Conservation (phyloP, 2,797 vertebrate genomes). For the Micrastur ruficollis region DNA sequence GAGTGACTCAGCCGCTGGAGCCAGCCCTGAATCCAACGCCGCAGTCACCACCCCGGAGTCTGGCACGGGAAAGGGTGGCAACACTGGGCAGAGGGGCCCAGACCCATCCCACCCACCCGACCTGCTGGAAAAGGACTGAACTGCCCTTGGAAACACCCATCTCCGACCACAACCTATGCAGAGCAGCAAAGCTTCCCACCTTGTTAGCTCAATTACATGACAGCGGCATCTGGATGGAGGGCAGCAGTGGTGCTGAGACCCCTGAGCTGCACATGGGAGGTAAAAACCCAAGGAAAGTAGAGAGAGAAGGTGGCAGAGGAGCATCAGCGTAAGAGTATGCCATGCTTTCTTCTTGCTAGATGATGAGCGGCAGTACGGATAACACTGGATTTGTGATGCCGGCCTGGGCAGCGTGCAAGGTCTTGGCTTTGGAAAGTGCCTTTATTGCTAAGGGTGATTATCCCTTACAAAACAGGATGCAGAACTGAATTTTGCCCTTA, state of each 20-base stretch:
- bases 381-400: rapidly evolving
- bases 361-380: not conserved
- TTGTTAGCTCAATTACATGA: rapidly evolving
- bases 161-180: not conserved
- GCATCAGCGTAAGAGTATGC: rapidly evolving
- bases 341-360: not conserved
- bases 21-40: not conserved
- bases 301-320: not conserved
- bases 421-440: not conserved
- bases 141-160: not conserved
- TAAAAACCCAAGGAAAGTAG: not conserved
- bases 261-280: not conserved
- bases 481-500: not conserved
- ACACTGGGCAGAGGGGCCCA: not conserved
- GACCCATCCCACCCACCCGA: not conserved
- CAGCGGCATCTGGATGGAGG: not conserved
- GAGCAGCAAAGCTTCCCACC: not conserved
- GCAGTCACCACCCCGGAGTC: not conserved
- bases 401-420: rapidly evolving
- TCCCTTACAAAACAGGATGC: not conserved
- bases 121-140: not conserved
- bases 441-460: not conserved
- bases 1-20: not conserved
- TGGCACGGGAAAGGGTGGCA: not conserved
- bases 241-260: not conserved